A percentile compares a stretch with the other conserved stretches of the same genome.
Conservation (phyloP, 2,888 invertebrate species). For the Amphipoea oculea region DNA sequence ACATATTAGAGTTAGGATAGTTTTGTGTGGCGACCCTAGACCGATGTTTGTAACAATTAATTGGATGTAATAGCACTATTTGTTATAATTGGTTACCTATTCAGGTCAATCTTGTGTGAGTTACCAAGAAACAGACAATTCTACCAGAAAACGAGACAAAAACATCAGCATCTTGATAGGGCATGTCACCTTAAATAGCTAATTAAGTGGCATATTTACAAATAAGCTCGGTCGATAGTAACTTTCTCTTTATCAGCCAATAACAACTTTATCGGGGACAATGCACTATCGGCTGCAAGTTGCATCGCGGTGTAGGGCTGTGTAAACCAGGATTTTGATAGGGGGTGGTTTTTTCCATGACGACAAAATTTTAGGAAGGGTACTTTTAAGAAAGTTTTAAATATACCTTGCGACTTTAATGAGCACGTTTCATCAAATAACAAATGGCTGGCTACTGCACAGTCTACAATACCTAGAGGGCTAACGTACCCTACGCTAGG, state of each 20-base stretch:
- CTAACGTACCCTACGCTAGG: neutral
- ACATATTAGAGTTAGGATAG: too few relatives aligned
- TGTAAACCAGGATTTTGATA: neutral
- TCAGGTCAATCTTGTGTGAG: too few relatives aligned
- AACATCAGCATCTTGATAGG: conserved; percentile 49
- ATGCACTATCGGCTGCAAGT: conserved; percentile 85
- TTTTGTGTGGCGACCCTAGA: too few relatives aligned
- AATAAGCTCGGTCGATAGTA: conserved; percentile 79
- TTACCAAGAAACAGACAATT: neutral
- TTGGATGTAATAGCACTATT: too few relatives aligned
- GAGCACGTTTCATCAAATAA: neutral
- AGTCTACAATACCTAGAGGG: neutral
- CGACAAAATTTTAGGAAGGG: neutral
- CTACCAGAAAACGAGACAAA: conserved; percentile 7
- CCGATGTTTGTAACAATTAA: neutral
- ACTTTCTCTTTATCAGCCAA: conserved; percentile 87
- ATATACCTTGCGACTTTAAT: neutral
- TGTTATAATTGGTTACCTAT: neutral
- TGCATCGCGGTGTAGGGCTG: conserved; percentile 76
- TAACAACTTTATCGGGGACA: conserved; percentile 89
- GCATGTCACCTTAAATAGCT: conserved; percentile 71
- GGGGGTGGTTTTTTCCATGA: conserved; percentile 23
- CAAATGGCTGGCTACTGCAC: neutral
- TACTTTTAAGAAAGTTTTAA: neutral
- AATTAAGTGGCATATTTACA: conserved; percentile 84